Conservation (phyloP, 2,113 vertebrate genomes). For the Recurvirostra avosetta region DNA sequence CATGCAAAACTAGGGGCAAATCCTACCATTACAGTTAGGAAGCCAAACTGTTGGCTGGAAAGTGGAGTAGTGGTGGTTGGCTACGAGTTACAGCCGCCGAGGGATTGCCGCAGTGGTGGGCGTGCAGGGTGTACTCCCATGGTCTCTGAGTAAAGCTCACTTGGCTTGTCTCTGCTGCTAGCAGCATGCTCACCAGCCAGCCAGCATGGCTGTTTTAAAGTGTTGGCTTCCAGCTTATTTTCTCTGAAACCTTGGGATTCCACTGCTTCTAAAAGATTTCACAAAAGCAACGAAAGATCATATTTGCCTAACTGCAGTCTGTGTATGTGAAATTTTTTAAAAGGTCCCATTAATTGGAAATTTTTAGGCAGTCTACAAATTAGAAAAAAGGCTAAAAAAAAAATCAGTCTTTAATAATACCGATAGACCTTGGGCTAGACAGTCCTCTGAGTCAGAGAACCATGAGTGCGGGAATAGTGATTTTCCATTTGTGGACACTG, state of each 20-base stretch:
- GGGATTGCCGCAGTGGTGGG: background rate
- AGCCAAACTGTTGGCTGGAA: background rate
- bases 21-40: background rate
- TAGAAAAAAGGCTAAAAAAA: background rate
- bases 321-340: background rate
- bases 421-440: background rate
- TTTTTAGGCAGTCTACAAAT: background rate
- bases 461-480: background rate
- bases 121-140: background rate
- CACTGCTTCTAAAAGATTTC: background rate
- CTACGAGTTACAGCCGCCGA: background rate
- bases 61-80: background rate
- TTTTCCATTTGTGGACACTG: background rate
- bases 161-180: background rate
- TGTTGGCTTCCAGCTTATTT: background rate
- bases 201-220: background rate
- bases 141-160: background rate
- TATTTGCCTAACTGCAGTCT: background rate
- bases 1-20: background rate
- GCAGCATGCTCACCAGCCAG: background rate
- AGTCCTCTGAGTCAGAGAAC: background rate
- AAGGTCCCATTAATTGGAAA: background rate
- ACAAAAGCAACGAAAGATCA: background rate
- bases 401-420: background rate
- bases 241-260: background rate